Evolutionary conservation across 2,113 vertebrate species (phyloP).

Genomic region (Podocnemis expansa): DNA sequence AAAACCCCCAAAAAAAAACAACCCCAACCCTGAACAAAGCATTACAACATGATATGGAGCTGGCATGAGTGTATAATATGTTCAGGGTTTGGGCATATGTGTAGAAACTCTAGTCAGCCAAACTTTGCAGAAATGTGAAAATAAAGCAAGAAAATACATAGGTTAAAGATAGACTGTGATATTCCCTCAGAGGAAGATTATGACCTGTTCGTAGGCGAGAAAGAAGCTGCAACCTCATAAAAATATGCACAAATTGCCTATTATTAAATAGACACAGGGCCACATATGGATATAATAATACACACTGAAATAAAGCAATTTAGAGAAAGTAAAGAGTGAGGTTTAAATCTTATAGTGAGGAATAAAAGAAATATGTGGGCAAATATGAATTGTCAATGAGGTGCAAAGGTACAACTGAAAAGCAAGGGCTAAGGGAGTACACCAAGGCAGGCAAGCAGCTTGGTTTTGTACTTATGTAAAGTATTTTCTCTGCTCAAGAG

Average conservation of each 20-base stretch:
- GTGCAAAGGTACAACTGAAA: not conserved
- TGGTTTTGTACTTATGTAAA: not conserved
- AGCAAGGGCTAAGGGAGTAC: not conserved
- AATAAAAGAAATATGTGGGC: not conserved
- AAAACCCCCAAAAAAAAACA: not conserved
- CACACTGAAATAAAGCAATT: not conserved
- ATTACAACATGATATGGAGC: not conserved
- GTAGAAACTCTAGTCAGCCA: not conserved
- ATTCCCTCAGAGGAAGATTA: not conserved
- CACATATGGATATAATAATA: not conserved
- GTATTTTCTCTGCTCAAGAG: not conserved
- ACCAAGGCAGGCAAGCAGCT: not conserved
- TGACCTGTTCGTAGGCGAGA: not conserved
- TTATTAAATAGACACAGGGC: not conserved
- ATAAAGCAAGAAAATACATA: not conserved
- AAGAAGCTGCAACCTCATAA: not conserved
- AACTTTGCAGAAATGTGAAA: not conserved
- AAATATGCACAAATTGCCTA: not conserved
- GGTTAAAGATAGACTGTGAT: not conserved
- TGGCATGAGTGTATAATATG: not conserved
- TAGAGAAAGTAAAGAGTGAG: not conserved
- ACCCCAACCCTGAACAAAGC: not conserved
- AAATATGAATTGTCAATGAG: not conserved
- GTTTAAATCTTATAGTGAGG: not conserved
- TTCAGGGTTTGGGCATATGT: not conserved